These are phyloP conservation scores for Octodon degus DNA, from an alignment of 2,113 vertebrate genomes.

Conservation along the genomic window DNA sequence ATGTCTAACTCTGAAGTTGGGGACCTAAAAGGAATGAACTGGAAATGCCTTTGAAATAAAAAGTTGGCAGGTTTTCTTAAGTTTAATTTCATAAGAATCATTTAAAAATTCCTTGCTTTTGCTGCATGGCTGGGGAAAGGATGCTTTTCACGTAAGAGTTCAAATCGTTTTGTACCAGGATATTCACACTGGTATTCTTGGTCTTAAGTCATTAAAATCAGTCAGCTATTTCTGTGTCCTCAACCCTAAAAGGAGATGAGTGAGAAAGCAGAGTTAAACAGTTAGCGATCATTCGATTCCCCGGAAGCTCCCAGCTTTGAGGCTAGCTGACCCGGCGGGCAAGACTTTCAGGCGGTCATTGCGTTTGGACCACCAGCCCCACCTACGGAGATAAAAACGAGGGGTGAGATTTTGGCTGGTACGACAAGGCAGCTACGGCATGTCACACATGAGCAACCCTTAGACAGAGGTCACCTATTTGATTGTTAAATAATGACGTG, in stretches of 20 bases:
- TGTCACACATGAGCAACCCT: background rate
- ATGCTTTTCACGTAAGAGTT: slow-evolving; percentile 62
- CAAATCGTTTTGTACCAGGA: slow-evolving; percentile 51
- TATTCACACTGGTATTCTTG: slow-evolving; percentile 64
- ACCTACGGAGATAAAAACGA: background rate
- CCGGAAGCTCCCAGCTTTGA: slow-evolving; percentile 8
- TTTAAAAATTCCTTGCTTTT: slow-evolving; percentile 65
- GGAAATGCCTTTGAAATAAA: slow-evolving; percentile 52
- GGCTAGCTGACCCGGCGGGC: slow-evolving; percentile 16
- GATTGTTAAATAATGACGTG: slow-evolving; percentile 49
- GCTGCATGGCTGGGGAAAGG: slow-evolving; percentile 32
- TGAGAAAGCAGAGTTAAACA: slow-evolving; percentile 58
- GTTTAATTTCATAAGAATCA: slow-evolving; percentile 54
- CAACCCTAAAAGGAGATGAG: slow-evolving; percentile 62
- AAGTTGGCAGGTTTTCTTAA: slow-evolving; percentile 56
- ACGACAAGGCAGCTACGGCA: slow-evolving; percentile 13
- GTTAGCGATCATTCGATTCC: slow-evolving; percentile 16
- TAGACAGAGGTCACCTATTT: slow-evolving; percentile 10
- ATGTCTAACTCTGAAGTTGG: background rate
- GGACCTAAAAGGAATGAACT: background rate
- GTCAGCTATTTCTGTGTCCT: slow-evolving; percentile 68
- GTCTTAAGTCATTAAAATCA: slow-evolving; percentile 64
- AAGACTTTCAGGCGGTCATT: slow-evolving; percentile 36
- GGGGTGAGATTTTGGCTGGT: slow-evolving; percentile 28
- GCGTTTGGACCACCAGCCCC: slow-evolving; percentile 18